These are phyloP conservation scores for Ariopsis seemanni DNA, from an alignment of 2,113 vertebrate species.

Conservation along the genomic window DNA sequence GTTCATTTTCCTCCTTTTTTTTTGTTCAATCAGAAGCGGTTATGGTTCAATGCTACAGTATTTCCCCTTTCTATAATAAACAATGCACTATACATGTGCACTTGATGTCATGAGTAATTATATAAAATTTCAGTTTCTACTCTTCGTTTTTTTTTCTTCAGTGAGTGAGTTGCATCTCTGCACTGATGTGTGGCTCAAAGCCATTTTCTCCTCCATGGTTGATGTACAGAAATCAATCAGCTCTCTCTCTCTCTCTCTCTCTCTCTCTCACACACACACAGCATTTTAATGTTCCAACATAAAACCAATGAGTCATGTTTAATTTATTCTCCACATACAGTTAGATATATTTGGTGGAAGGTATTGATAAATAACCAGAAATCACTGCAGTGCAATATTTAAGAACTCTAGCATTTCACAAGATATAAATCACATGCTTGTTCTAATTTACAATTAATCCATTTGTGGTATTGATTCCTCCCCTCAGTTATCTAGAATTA, in stretches of 20 bases:
- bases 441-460: slow-evolving; percentile 13
- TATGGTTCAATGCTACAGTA: not conserved
- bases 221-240: slow-evolving; percentile 17
- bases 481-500: slow-evolving; percentile 20
- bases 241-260: not conserved
- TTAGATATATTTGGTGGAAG: not conserved
- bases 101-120: slow-evolving; percentile 3
- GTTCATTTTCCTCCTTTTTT: not conserved
- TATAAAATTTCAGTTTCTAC: not conserved
- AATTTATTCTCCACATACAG: not conserved
- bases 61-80: not conserved
- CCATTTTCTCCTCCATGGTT: slow-evolving; percentile 1
- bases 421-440: not conserved
- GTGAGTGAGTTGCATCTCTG: not conserved
- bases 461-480: not conserved
- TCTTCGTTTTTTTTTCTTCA: not conserved
- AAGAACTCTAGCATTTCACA: not conserved
- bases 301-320: slow-evolving; percentile 22
- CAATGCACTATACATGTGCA: not conserved
- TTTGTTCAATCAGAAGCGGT: not conserved
- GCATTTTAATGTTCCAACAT: slow-evolving; percentile 1
- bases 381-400: not conserved
- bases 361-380: not conserved
- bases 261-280: not conserved
- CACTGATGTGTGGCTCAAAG: slow-evolving; percentile 18